Percentiles rank a stretch among this genome's conserved stretches.
phyloP scores from a whole-genome alignment of 30 jellyfish, hydroid and myxozoan genomes.

The Chironex yamaguchii region DNA sequence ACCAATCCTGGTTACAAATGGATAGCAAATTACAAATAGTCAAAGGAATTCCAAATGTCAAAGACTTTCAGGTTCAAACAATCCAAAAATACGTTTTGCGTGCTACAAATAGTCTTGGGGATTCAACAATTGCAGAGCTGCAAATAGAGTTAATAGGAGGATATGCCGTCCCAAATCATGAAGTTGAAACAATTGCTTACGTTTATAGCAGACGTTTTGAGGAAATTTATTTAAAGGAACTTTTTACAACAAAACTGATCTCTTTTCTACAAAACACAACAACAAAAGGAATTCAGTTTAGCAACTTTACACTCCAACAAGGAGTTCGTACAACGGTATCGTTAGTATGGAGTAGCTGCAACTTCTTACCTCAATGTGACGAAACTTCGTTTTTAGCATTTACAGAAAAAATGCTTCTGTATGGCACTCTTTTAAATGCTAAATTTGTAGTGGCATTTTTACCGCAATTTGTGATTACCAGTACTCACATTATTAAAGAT shows the following conservation, averaged over 20 bases:
- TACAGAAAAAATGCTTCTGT: conserved; percentile 47
- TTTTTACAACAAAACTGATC: conserved; percentile 4
- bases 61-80: neutral
- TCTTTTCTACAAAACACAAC: neutral
- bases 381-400: conserved; percentile 12
- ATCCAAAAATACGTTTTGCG: neutral
- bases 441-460: conserved; percentile 64
- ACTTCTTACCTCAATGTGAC: conserved; percentile 78
- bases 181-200: conserved; percentile 9
- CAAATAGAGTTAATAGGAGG: neutral
- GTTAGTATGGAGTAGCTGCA: conserved; percentile 81
- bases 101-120: neutral
- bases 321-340: conserved; percentile 15
- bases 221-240: conserved; percentile 15
- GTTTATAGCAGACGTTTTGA: neutral
- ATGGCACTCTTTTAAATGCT: conserved; percentile 52
- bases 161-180: neutral
- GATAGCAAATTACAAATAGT: neutral
- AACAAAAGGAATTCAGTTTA: conserved; percentile 25
- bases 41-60: neutral
- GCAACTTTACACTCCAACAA: conserved; percentile 7
- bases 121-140: neutral
- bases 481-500: neutral
- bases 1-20: neutral
- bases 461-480: conserved; percentile 50